These are phyloP conservation scores for Drosophila kambysellisi DNA, from an alignment of 2,888 invertebrate genomes.

Conservation along the genomic window DNA sequence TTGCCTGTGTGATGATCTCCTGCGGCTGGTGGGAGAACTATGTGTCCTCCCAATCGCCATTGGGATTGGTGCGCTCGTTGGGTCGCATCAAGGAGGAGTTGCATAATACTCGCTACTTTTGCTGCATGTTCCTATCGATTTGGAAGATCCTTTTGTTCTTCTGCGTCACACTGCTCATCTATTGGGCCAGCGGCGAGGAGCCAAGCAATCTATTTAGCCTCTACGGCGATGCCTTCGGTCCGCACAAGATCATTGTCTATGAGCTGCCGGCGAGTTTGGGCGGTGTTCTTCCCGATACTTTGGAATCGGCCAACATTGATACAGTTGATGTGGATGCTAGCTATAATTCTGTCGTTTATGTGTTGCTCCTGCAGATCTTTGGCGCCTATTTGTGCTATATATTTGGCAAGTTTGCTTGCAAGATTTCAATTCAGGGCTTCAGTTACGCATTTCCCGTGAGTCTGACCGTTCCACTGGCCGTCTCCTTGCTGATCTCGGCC, in stretches of 20 bases:
- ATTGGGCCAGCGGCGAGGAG: constrained; percentile 91
- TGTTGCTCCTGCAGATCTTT: constrained; percentile 92
- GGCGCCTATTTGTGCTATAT: constrained; percentile 95
- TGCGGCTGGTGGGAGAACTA: constrained; percentile 99
- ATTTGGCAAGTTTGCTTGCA: constrained; percentile 98
- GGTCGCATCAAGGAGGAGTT: constrained; percentile 93
- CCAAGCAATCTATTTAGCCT: constrained; percentile 91
- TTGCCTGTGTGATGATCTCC: constrained; percentile 93
- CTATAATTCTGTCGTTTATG: constrained; percentile 90
- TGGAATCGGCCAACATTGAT: constrained; percentile 91
- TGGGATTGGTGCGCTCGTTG: constrained; percentile 89
- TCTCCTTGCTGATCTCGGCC: constrained; percentile 94
- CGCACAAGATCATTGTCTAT: constrained; percentile 92
- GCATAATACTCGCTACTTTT: constrained; percentile 93
- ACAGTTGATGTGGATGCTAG: constrained; percentile 90
- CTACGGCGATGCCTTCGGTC: constrained; percentile 90
- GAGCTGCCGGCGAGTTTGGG: constrained; percentile 86
- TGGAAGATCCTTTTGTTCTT: constrained; percentile 96
- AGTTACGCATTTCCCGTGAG: constrained; percentile 98
- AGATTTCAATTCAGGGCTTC: constrained; percentile 98
- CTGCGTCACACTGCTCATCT: constrained; percentile 89
- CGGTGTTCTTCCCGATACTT: constrained; percentile 88
- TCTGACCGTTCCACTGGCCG: constrained; percentile 95
- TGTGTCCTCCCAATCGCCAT: constrained; percentile 93
- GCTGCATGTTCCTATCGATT: constrained; percentile 94